These are phyloP conservation scores for Chelmon rostratus DNA, from an alignment of 2,797 vertebrate genomes.

Conservation along the genomic window DNA sequence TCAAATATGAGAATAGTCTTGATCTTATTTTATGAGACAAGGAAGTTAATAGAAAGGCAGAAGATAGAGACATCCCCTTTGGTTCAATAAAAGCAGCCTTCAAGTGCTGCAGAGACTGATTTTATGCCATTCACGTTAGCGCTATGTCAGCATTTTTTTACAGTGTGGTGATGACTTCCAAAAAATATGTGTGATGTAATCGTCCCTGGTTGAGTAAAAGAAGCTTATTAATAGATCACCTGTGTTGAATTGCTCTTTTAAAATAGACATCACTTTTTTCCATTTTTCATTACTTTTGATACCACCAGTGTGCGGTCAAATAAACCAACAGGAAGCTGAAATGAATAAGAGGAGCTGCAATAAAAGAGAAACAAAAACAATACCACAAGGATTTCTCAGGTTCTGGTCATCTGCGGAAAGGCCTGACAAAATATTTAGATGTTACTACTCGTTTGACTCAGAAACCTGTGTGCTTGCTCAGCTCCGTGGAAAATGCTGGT, in stretches of 20 bases:
- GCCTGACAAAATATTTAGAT: neutral
- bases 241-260: constrained; percentile 4
- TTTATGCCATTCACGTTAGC: constrained; percentile 14
- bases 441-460: neutral
- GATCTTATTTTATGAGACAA: constrained; percentile 30
- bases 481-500: neutral
- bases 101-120: neutral
- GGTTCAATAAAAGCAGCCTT: constrained; percentile 25
- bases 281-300: neutral
- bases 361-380: neutral
- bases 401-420: neutral
- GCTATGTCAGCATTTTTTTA: constrained; percentile 19
- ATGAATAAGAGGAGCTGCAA: neutral
- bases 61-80: neutral
- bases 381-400: neutral
- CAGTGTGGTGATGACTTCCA: neutral
- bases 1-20: constrained; percentile 14
- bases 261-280: constrained; percentile 23
- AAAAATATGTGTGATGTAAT: neutral
- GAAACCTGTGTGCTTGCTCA: neutral
- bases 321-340: constrained; percentile 1
- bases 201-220: neutral
- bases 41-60: constrained; percentile 11
- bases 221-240: neutral
- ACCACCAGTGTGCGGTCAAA: neutral